Evolutionary conservation across 2,797 vertebrate genomes (phyloP), one percentile per base, ranked within the genome.

Genomic region (Euphonia xanthogaster): DNA sequence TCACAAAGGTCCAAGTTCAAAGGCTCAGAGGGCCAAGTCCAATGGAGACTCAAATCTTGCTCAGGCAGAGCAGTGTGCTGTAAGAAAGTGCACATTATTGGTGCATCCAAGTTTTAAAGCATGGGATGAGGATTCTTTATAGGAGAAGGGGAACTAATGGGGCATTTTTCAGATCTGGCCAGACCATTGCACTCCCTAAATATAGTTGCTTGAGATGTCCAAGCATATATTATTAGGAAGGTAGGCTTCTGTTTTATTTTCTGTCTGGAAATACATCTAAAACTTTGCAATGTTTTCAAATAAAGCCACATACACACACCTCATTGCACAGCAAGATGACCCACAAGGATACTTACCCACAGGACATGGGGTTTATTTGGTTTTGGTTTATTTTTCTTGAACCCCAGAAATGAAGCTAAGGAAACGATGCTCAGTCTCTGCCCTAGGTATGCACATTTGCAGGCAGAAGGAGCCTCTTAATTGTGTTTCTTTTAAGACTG

Each of bases 11-110:
- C 31, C 35, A 14, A 25, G 18, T 67, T 65, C 33, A 37, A 79
- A 61, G 88, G 20, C 51, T 92, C 73, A 55, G 54, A 54, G 28
- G 19, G 6, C 44, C 18, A 12, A 19, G 28, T 21, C 21, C 4
- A 7, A 1, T 8, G 31, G 54, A 76, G 16, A 23, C 42, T 50
- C 25, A 77, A 71, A 77, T 48, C 19, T 27, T 23, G 3, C 14
- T 31, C 30, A 31, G 39, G 35, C 35, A 71, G 1, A 2, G 33
- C 21, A 67, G 11, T 1, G 1, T 13, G 12, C 10, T 7, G 9
- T 16, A 70, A 73, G 40, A 61, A 75, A 70, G 12, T 12, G 10
- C 18, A 31, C 1, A 0, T 47, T 78, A 8, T 45, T 9, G 4
- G 18, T 53, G 10, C 12, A 7, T 55, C 77, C 33, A 12, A 2